Conservation (phyloP, 2,888 invertebrate species). For the Dryococelus australis region DNA sequence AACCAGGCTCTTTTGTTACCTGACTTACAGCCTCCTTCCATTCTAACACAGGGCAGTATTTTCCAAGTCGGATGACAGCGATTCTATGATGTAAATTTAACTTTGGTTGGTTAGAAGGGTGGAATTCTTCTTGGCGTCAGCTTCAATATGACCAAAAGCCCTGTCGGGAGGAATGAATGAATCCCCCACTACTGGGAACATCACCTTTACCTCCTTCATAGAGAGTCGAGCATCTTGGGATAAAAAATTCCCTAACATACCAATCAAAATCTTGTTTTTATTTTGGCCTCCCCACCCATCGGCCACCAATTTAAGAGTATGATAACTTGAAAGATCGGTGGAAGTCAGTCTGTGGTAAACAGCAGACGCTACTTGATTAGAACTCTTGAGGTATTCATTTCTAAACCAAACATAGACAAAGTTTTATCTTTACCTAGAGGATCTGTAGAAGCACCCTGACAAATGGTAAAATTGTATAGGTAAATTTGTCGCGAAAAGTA, state of each 20-base stretch:
- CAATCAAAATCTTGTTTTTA: slow-evolving; percentile 25
- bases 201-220: slow-evolving; percentile 8
- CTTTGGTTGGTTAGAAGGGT: neutral
- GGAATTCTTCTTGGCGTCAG: neutral
- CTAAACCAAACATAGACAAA: slow-evolving; percentile 18
- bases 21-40: neutral
- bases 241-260: neutral
- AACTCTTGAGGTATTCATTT: neutral
- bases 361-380: neutral
- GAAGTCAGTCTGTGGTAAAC: slow-evolving; percentile 2
- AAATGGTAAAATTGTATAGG: neutral
- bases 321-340: neutral
- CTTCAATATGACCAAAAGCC: slow-evolving; percentile 5
- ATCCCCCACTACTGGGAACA: neutral
- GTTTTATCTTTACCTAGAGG: slow-evolving; percentile 18
- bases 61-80: neutral
- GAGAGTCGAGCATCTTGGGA: neutral
- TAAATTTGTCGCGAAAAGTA: slow-evolving; percentile 1
- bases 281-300: neutral
- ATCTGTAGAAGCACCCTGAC: slow-evolving; percentile 17
- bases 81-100: neutral
- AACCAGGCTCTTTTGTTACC: neutral
- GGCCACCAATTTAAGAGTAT: neutral
- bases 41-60: slow-evolving; percentile 8
- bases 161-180: neutral